These are phyloP conservation scores for Lacerta bilineata DNA, from an alignment of 2,797 vertebrate genomes.

Conservation along the genomic window DNA sequence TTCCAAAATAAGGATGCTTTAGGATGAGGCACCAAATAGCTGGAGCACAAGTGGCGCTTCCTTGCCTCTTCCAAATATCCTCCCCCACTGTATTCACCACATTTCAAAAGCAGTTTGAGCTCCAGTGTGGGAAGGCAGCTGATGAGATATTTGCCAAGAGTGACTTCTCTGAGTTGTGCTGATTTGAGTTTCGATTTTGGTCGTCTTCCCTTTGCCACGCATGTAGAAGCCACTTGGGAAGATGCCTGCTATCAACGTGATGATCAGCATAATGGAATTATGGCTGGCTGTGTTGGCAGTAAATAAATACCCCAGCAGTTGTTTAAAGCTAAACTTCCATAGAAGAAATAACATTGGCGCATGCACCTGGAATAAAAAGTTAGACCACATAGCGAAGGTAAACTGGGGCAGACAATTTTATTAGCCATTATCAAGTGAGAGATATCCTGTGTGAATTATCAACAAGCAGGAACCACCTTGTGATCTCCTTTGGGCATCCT, in stretches of 20 bases:
- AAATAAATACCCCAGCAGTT: not conserved
- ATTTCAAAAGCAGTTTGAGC: not conserved
- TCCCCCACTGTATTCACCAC: not conserved
- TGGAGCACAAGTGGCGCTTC: not conserved
- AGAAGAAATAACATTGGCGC: not conserved
- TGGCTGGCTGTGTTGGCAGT: not conserved
- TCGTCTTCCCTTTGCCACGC: not conserved
- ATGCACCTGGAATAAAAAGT: not conserved
- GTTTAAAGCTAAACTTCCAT: not conserved
- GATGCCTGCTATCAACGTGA: not conserved
- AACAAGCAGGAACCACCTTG: not conserved
- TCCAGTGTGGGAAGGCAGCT: not conserved
- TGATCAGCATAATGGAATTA: not conserved
- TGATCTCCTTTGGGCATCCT: not conserved
- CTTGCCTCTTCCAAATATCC: not conserved
- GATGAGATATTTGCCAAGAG: too few relatives aligned
- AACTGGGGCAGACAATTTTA: too few relatives aligned
- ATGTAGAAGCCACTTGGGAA: not conserved
- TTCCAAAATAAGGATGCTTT: not conserved
- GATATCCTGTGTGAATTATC: not conserved
- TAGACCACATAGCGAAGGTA: not conserved
- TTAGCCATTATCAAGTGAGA: too few relatives aligned
- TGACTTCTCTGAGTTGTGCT: too few relatives aligned
- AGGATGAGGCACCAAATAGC: not conserved
- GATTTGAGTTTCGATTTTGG: not conserved